Evolutionary conservation across 2,888 invertebrate genomes (phyloP), one percentile per base, ranked within the genome.

Genomic region (Deilephila porcellus): DNA sequence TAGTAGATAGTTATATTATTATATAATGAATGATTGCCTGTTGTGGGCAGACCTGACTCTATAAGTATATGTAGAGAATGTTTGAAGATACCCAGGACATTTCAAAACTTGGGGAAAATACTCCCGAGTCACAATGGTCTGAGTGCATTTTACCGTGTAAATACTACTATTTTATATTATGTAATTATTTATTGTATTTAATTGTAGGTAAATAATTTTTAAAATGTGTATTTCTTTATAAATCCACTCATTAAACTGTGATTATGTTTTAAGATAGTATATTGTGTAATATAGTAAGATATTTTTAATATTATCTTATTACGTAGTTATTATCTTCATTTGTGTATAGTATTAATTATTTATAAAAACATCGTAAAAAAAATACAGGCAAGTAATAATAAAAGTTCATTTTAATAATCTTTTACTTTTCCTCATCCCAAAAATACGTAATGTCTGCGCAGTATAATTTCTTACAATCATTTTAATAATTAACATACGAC

Each of bases 221-320:
- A n/a, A 56, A 56, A 56, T 56, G n/a, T 56, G n/a, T 56, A 56
- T 56, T 56, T 19, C 56, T 56, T 45, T 5, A 29, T 25, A 60
- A 60, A 17, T 52, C 67, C 67, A 67, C 67, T 67, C 64, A 67
- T 45, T 56, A 52, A 11, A 67, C 67, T 67, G 67, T 67, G 67
- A 67, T 67, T 52, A 52, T 45, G 3, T 25, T 45, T 45, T 63
- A 52, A 45, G 14, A 52, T 45, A 45, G 20, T 11, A 3, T 52
- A 53, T 67, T 67, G 17, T 67, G 6, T 52, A 7, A 25, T 52
- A 52, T 25, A 0, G 67, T 52, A 67, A 67, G 52, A 52, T 52
- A 67, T 52, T 52, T 67, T 25, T 32, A 60, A 8, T 60, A 4
- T 25, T 4, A 25, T 60, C 25, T 60, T 25, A 8, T 25, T 29